Evolutionary conservation across 1,140 invertebrate species (phyloP), one percentile per base, ranked within the genome.

Genomic region (Ceratosolen fusciceps): DNA sequence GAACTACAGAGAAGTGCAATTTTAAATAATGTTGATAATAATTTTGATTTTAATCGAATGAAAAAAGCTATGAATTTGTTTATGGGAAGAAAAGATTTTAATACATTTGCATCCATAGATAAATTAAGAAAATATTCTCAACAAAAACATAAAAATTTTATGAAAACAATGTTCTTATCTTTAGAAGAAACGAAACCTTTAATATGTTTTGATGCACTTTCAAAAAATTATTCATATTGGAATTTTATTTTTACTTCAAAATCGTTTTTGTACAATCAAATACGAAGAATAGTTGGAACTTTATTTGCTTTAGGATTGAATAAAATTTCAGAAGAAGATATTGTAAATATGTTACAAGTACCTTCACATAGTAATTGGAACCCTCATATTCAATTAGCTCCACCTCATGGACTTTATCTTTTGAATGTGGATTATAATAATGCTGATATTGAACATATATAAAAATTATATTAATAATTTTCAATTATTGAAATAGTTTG

Each of bases 231-330:
- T 82, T 86, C 93, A 83, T 94, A 93, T 84, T 94, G 92, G 90
- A 91, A 95, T 84, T 88, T 96, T 52, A 90, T 90, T 77, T 90
- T 94, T 29, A 91, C 89, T 72, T 92, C 92, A 34, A 90, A 85
- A 83, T 90, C 92, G 21, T 96, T 95, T 90, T 87, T 95, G n/a
- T 94, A 95, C 85, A 94, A 93, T 83, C 94, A 95, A 90, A 93
- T 94, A 86, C 71, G 95, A 58, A 92, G 94, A 34, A 96, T 95
- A 86, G 91, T 95, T 39, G 93, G 92, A 39, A 84, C 92, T 10
- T 83, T 95, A 24, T 83, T 95, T 58, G 89, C 90, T 7, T 87
- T 94, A n/a, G 94, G 91, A 10, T 85, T 85, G 74, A 92, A 92
- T 37, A 91, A 88, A 78, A 87, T 95, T 58, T 90, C 91, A 39